Evolutionary conservation across 1,140 invertebrate species (phyloP).

Genomic region (Trichomalopsis sarcophagae): DNA sequence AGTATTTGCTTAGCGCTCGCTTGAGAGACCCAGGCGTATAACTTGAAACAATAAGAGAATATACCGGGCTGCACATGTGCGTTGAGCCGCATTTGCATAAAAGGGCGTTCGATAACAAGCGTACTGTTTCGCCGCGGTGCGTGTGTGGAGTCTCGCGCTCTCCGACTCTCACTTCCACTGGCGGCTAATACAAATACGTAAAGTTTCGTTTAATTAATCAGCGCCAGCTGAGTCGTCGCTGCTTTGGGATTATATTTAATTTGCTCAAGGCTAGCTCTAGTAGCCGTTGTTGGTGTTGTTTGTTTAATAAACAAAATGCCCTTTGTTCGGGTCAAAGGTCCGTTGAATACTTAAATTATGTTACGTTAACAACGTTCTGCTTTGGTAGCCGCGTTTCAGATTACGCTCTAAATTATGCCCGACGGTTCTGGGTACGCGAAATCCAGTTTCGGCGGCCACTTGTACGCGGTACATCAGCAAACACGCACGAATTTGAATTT

Average conservation of each 20-base stretch:
- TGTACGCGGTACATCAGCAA: too few species aligned
- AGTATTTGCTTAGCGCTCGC: neutral
- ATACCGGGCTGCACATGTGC: neutral
- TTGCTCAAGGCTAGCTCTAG: neutral
- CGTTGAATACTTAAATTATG: too few species aligned
- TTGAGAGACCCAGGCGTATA: too few species aligned
- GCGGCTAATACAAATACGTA: neutral
- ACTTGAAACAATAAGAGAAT: constrained; percentile 28
- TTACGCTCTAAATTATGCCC: too few species aligned
- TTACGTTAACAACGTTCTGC: too few species aligned
- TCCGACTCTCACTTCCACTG: neutral
- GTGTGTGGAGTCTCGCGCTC: neutral
- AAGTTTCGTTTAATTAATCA: neutral
- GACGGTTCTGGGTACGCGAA: too few species aligned
- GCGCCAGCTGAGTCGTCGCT: too few species aligned
- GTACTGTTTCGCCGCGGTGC: neutral
- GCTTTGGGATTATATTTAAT: neutral
- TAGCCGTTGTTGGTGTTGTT: neutral
- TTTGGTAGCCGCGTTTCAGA: too few species aligned
- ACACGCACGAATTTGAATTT: too few species aligned
- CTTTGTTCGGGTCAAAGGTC: too few species aligned
- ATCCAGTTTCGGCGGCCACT: too few species aligned
- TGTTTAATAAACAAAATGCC: neutral
- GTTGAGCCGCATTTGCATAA: constrained; percentile 11
- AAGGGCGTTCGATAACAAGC: constrained; percentile 25